Evolutionary conservation across 2,888 invertebrate species (phyloP), one percentile per base, ranked within the genome.

Genomic region (Elaeidobius kamerunicus): DNA sequence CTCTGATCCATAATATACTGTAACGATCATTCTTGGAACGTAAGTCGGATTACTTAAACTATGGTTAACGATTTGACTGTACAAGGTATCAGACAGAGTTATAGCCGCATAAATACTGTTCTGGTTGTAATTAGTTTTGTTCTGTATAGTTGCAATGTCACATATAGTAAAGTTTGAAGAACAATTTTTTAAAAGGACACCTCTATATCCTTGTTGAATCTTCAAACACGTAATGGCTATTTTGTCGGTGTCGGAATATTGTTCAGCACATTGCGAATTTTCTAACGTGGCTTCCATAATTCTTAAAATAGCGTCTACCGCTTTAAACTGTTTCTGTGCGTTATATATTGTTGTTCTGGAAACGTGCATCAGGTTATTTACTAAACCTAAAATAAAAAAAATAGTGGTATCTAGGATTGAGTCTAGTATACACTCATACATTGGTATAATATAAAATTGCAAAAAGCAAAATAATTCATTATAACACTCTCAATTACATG

Each of bases 221-320:
- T 53, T 28, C 17, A 56, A 11, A 20, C 36, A 34, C 23, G 46
- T 46, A 27, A 50, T 42, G 2, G 18, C 42, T 30, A 62, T 47
- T 12, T 55, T 59, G 1, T 53, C 34, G 18, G 39, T 45, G 32
- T 41, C 40, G n/a, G n/a, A n/a, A n/a, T n/a, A n/a, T 43, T 43
- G 38, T 38, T 48, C 46, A n/a, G 36, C 35, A 23, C 44, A 52
- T 15, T 61, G 53, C 2, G 46, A 46, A 30, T 30, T 19, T 20
- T 54, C 51, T 30, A 65, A 36, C 30, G 61, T 45, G 16, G 59
- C 39, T 16, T 65, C 63, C 4, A 63, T 53, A 40, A 40, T 55
- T n/a, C 59, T 30, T 20, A 67, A 49, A 20, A 67, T 60, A 40
- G 55, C 51, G 48, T 67, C 65, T 2, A 63, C 62, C 20, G 63